Conservation (phyloP, 2,797 vertebrate genomes). For the Sebastiscus albofasciatus region DNA sequence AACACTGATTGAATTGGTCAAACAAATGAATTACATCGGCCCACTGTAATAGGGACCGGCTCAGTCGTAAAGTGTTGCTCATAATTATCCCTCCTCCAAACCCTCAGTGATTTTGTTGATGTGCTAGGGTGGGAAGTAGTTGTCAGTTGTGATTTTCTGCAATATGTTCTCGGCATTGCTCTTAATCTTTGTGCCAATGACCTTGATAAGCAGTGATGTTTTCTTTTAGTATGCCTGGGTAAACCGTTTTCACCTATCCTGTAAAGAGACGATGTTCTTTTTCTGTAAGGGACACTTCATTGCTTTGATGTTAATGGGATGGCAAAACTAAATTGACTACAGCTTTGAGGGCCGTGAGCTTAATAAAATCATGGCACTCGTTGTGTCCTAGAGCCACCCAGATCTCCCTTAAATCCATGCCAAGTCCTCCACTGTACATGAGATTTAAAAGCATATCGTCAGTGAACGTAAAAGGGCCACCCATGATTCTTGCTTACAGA, state of each 20-base stretch:
- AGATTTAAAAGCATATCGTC: conserved; percentile 36
- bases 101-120: conserved; percentile 22
- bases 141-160: conserved; percentile 21
- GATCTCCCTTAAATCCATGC: conserved; percentile 11
- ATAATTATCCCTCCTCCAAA: conserved; percentile 27
- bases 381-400: background rate
- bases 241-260: conserved; percentile 21
- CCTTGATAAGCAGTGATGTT: conserved; percentile 40
- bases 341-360: background rate
- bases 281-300: conserved; percentile 16
- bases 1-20: conserved; percentile 45
- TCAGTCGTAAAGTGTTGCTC: conserved; percentile 39
- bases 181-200: conserved; percentile 62
- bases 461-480: background rate
- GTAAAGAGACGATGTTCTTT: background rate
- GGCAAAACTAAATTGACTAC: conserved; percentile 34
- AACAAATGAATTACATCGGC: conserved; percentile 19
- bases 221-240: conserved; percentile 26
- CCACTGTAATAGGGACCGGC: conserved; percentile 48
- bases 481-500: conserved; percentile 6
- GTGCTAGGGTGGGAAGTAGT: conserved; percentile 17
- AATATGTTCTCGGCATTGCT: conserved; percentile 42
- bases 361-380: conserved; percentile 9
- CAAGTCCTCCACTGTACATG: conserved; percentile 3
- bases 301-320: background rate